Percentiles rank a stretch among this genome's conserved stretches.
phyloP scores from a whole-genome alignment of 2,888 invertebrate species.

The Drosophila multiciliata region DNA sequence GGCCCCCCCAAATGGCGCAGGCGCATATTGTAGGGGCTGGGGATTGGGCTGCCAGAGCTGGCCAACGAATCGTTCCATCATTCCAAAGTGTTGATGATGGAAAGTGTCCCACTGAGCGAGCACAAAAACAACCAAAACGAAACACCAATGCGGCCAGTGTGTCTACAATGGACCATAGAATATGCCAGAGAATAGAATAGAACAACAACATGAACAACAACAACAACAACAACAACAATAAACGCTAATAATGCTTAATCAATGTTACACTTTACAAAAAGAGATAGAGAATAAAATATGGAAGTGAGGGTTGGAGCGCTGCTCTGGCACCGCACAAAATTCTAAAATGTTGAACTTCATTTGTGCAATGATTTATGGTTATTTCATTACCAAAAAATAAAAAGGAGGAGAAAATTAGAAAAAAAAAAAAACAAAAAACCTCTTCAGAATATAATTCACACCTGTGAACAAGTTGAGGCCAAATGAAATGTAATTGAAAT shows the following conservation, averaged over 20 bases:
- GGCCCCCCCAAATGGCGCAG: slow-evolving; percentile 52
- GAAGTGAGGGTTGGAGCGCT: slow-evolving; percentile 29
- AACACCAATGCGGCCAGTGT: slow-evolving; percentile 44
- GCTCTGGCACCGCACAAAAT: slow-evolving; percentile 21
- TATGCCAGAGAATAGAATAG: slow-evolving; percentile 41
- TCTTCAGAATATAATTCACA: slow-evolving; percentile 64
- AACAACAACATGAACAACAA: slow-evolving; percentile 55
- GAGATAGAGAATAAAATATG: slow-evolving; percentile 45
- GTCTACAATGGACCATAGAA: slow-evolving; percentile 50
- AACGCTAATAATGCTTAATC: slow-evolving; percentile 82
- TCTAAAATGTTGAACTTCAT: slow-evolving; percentile 63
- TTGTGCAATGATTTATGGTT: slow-evolving; percentile 75
- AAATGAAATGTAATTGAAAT: slow-evolving; percentile 70
- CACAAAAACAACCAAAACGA: slow-evolving; percentile 44
- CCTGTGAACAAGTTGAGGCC: slow-evolving; percentile 70
- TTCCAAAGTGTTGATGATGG: slow-evolving; percentile 74
- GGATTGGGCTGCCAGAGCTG: slow-evolving; percentile 51
- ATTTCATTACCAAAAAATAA: slow-evolving; percentile 61
- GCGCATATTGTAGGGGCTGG: slow-evolving; percentile 43
- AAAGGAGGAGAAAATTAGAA: slow-evolving; percentile 11
- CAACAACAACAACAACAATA: slow-evolving; percentile 62
- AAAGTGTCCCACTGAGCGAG: slow-evolving; percentile 77
- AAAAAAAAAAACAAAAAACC: slow-evolving; percentile 6
- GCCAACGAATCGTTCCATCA: slow-evolving; percentile 74
- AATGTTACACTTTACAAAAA: slow-evolving; percentile 82